A percentile compares a stretch with the other conserved stretches of the same genome.
Conservation (phyloP, 2,888 invertebrate genomes). For the Thereva unica region DNA sequence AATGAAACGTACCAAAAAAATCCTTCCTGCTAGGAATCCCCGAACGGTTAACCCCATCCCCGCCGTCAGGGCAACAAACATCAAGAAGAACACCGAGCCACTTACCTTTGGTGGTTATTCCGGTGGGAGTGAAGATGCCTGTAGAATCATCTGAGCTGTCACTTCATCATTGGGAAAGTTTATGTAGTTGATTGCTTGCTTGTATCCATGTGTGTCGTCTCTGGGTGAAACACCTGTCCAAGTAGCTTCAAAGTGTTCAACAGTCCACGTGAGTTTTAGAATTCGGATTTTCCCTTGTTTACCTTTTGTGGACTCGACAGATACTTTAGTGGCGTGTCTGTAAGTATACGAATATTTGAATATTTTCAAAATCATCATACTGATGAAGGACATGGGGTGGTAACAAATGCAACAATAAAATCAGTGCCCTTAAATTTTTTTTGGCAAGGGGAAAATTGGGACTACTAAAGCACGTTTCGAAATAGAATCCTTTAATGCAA, state of each 20-base stretch:
- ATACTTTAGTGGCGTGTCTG: slow-evolving; percentile 19
- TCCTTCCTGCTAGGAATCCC: neutral
- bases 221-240: slow-evolving; percentile 10
- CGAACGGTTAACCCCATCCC: neutral
- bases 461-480: no score
- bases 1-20: neutral
- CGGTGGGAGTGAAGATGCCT: slow-evolving; percentile 40
- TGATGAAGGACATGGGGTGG: neutral
- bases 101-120: slow-evolving; percentile 42
- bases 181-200: slow-evolving; percentile 34
- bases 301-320: slow-evolving; percentile 25
- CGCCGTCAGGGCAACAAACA: neutral
- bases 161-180: slow-evolving; percentile 40
- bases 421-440: no score
- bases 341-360: slow-evolving; percentile 17
- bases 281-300: slow-evolving; percentile 7
- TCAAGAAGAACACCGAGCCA: slow-evolving; percentile 11
- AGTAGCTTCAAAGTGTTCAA: neutral
- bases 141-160: slow-evolving; percentile 42
- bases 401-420: no score
- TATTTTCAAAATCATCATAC: no score
- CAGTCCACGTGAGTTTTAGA: neutral
- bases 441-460: no score
- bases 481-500: neutral
- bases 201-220: slow-evolving; percentile 28